A percentile compares a stretch with the other conserved stretches of the same genome.
These are phyloP conservation scores for Hirtodrosophila duncani DNA, from an alignment of 2,888 invertebrate genomes.

Conservation along the genomic window DNA sequence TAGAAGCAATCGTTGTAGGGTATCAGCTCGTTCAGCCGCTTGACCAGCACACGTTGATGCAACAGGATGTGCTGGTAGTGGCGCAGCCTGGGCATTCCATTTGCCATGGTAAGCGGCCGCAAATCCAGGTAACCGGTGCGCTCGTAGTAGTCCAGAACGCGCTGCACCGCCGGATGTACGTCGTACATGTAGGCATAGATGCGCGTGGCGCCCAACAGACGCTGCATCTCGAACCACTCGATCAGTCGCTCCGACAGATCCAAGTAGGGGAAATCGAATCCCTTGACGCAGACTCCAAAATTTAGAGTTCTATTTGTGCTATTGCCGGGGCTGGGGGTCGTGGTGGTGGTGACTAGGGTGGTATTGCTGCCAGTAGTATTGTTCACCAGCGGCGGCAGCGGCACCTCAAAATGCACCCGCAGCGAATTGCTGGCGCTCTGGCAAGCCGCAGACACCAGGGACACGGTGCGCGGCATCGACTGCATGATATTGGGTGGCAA, in stretches of 20 bases:
- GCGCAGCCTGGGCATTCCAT: slow-evolving; percentile 90
- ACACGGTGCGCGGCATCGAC: slow-evolving; percentile 38
- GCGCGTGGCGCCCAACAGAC: slow-evolving; percentile 90
- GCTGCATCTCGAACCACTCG: slow-evolving; percentile 93
- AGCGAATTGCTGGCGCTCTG: slow-evolving; percentile 72
- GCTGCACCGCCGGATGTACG: slow-evolving; percentile 91
- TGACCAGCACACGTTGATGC: slow-evolving; percentile 90
- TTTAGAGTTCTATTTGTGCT: no score
- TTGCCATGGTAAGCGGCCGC: slow-evolving; percentile 88
- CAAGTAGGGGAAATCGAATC: slow-evolving; percentile 92
- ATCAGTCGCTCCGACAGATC: slow-evolving; percentile 90
- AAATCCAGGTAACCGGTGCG: slow-evolving; percentile 82
- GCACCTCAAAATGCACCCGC: slow-evolving; percentile 32
- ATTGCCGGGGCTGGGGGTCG: no score
- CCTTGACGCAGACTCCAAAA: slow-evolving; percentile 92
- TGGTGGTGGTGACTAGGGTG: neutral
- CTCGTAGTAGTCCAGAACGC: slow-evolving; percentile 83
- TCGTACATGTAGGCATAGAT: slow-evolving; percentile 91
- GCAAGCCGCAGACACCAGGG: slow-evolving; percentile 40
- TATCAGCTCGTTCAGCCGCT: slow-evolving; percentile 93
- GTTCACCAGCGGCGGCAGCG: neutral
- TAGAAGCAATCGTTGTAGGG: slow-evolving; percentile 97
- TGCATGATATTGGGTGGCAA: neutral
- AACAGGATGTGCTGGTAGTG: slow-evolving; percentile 90
- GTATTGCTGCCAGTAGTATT: neutral